These are phyloP conservation scores for Struthidea cinerea DNA, from an alignment of 2,113 vertebrate species.

Conservation along the genomic window DNA sequence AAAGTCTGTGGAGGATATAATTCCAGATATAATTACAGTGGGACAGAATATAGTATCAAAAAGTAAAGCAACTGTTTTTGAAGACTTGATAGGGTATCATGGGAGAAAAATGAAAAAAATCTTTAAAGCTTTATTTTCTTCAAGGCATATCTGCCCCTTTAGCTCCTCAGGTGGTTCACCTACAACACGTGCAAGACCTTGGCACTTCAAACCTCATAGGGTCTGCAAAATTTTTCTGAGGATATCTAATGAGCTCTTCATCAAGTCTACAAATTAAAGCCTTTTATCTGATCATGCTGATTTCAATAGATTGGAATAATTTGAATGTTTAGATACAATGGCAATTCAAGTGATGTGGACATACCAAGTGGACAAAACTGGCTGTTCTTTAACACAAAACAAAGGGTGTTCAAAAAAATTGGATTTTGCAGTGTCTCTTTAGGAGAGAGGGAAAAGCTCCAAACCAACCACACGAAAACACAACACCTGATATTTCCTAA, in stretches of 20 bases:
- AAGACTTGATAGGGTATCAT: neutral
- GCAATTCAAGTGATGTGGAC: neutral
- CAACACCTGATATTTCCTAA: neutral
- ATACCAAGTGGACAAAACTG: neutral
- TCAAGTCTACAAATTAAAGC: neutral
- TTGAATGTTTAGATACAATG: neutral
- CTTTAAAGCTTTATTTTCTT: neutral
- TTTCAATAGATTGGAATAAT: neutral
- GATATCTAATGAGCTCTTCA: neutral
- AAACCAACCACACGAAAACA: fast-evolving
- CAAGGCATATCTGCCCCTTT: neutral
- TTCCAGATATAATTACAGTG: neutral
- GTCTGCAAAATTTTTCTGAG: neutral
- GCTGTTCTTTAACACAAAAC: neutral
- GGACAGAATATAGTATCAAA: neutral
- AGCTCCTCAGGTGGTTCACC: neutral
- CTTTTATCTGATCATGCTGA: neutral
- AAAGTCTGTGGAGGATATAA: neutral
- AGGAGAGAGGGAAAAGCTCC: neutral
- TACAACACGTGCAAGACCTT: neutral
- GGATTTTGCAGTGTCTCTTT: neutral
- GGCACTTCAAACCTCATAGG: neutral
- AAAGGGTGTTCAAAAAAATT: neutral
- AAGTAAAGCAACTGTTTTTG: neutral
- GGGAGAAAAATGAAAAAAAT: neutral